Conservation (phyloP, 2,113 vertebrate genomes). For the Sturnus vulgaris region DNA sequence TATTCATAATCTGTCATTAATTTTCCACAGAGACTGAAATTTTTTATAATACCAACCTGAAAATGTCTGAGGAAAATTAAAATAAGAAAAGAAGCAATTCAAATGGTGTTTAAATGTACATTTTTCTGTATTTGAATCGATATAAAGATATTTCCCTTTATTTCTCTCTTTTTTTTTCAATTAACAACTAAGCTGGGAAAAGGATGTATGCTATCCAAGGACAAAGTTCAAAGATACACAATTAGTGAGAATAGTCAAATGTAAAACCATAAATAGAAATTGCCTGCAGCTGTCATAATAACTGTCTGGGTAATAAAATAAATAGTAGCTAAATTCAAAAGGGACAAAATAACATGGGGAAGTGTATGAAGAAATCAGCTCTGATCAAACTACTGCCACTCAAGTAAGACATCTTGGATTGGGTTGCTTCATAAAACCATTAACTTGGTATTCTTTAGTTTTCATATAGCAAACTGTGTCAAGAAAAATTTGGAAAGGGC, state of each 20-base stretch:
- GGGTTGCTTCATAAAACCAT: background rate
- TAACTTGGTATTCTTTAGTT: background rate
- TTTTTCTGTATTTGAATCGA: background rate
- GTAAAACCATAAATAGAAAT: background rate
- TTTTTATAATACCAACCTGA: conserved; percentile 35
- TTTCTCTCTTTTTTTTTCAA: background rate
- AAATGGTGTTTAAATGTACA: background rate
- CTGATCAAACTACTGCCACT: background rate
- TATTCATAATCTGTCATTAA: conserved; percentile 85
- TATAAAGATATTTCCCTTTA: background rate
- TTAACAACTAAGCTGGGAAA: background rate
- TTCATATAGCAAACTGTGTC: background rate
- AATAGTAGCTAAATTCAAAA: background rate
- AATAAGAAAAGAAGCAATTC: conserved; percentile 22
- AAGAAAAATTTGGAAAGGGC: background rate
- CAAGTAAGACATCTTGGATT: background rate
- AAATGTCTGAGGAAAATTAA: conserved; percentile 20
- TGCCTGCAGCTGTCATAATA: background rate
- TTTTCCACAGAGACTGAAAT: conserved; percentile 75
- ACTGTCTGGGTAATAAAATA: background rate
- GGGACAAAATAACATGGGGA: background rate
- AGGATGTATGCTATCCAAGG: background rate
- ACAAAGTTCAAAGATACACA: background rate
- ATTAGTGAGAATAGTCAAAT: background rate
- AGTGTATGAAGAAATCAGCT: background rate